Conservation (phyloP, 2,888 invertebrate species). For the Falcaria lacertinaria region DNA sequence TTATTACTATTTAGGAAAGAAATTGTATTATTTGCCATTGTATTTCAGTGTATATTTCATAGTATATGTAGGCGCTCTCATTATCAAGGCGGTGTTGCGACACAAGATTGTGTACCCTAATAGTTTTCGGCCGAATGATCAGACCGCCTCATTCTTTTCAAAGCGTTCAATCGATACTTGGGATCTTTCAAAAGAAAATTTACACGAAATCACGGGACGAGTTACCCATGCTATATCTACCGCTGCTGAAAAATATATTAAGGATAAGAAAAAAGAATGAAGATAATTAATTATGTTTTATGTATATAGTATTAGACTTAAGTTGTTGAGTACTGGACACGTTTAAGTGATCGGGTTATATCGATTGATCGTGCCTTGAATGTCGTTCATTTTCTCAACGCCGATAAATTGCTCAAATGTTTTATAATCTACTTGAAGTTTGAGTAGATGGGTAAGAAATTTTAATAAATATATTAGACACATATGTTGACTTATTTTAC, state of each 20-base stretch:
- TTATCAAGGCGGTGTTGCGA: slow-evolving; percentile 85
- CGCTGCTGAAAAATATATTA: slow-evolving; percentile 63
- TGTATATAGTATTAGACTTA: slow-evolving; percentile 12
- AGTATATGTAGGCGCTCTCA: slow-evolving; percentile 84
- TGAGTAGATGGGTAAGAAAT: not conserved
- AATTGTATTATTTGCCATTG: slow-evolving; percentile 86
- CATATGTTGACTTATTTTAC: no score
- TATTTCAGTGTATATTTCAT: slow-evolving; percentile 87
- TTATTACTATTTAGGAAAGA: slow-evolving; percentile 87
- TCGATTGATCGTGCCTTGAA: slow-evolving; percentile 32
- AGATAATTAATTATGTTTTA: slow-evolving; percentile 12
- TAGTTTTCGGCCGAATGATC: slow-evolving; percentile 67
- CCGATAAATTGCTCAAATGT: slow-evolving; percentile 9
- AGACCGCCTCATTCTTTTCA: slow-evolving; percentile 61
- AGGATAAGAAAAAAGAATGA: slow-evolving; percentile 24
- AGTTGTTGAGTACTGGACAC: slow-evolving; percentile 71
- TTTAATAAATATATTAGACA: slow-evolving; percentile 1
- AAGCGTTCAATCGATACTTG: slow-evolving; percentile 66
- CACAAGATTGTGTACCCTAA: slow-evolving; percentile 85
- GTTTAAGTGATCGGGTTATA: slow-evolving; percentile 36
- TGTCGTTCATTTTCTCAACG: slow-evolving; percentile 71
- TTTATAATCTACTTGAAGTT: not conserved
- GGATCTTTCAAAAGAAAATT: slow-evolving; percentile 68
- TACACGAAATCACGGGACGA: slow-evolving; percentile 68
- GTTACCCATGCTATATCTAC: slow-evolving; percentile 64